Evolutionary conservation across 2,113 vertebrate genomes (phyloP), one percentile per base, ranked within the genome.

Genomic region (Gobiocypris rarus): DNA sequence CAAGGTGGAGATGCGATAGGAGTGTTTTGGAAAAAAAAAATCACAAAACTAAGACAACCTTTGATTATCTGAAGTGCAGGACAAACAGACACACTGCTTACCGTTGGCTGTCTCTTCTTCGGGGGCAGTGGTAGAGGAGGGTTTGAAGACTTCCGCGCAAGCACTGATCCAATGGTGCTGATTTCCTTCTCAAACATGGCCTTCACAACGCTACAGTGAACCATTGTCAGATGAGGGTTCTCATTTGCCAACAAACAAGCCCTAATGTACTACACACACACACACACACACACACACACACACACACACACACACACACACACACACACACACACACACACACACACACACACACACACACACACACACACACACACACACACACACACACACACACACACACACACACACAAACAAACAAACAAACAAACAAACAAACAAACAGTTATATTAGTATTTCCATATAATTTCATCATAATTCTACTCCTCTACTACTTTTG

Each of bases 181-280:
- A 97, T 96, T 90, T 99, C 98, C 88, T 96, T 96, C 73, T 99
- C 96, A 24, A 97, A 98, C 95, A 99, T 95, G 90, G 93, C 92
- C 89, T 97, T 95, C 82, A 98, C 94, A 31, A 93, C 94, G 88
- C 91, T 95, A 90, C 94, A 95, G 89, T 97, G 96, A 67, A 99
- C 95, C 58, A 99, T 93, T 24, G 96, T 97, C 82, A 99, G 95
- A 85, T 96, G 96, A 41, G 97, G 97, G 73, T 94, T 91, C 34
- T 95, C 95, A 89, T 95, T 97, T 75, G 93, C 93, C 91, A 97
- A 94, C 81, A 98, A 93, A 89, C 97, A 98, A 26, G 91, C 92
- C 86, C 94, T 95, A 84, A 99, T 96, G 52, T 99, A 98, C 97
- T 99, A 87, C 61, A 85, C 45, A 85, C 61, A 87, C 71, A 89